Conservation (phyloP, 1,140 invertebrate species). For the Oscheius sp. region DNA sequence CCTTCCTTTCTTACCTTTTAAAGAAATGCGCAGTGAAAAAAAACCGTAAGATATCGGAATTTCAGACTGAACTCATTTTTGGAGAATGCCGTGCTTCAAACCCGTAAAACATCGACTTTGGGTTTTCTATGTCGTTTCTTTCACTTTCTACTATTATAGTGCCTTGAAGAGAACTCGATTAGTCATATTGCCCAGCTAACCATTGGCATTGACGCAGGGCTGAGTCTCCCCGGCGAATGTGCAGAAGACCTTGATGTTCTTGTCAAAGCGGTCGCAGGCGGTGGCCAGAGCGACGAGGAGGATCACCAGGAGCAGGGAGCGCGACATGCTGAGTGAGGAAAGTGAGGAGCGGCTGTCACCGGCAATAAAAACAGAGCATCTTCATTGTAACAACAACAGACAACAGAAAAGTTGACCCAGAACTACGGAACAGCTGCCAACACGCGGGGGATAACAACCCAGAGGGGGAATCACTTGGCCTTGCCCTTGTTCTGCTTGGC, state of each 20-base stretch:
- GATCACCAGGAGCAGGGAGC: constrained; percentile 7
- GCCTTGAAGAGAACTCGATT: background rate
- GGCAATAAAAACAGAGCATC: background rate
- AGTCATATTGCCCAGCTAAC: background rate
- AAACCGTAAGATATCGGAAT: background rate
- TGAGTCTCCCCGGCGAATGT: constrained; percentile 10
- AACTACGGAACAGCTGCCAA: background rate
- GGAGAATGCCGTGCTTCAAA: background rate
- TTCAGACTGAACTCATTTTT: background rate
- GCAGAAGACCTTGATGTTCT: constrained; percentile 33
- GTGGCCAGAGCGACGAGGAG: background rate
- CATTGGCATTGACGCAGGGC: constrained; percentile 9
- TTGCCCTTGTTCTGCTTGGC: background rate
- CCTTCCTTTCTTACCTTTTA: no score
- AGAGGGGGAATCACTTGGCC: background rate
- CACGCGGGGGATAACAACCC: background rate
- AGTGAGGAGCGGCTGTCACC: background rate
- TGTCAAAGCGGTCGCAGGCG: constrained; percentile 27
- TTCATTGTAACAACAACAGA: constrained; percentile 5
- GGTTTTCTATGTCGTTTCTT: background rate
- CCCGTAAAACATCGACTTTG: background rate
- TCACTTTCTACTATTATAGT: background rate
- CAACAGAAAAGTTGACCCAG: background rate
- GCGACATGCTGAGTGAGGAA: background rate
- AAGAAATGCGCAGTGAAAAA: background rate